Conservation (phyloP, 2,113 vertebrate genomes). For the pig (Sus scrofa) region DNA sequence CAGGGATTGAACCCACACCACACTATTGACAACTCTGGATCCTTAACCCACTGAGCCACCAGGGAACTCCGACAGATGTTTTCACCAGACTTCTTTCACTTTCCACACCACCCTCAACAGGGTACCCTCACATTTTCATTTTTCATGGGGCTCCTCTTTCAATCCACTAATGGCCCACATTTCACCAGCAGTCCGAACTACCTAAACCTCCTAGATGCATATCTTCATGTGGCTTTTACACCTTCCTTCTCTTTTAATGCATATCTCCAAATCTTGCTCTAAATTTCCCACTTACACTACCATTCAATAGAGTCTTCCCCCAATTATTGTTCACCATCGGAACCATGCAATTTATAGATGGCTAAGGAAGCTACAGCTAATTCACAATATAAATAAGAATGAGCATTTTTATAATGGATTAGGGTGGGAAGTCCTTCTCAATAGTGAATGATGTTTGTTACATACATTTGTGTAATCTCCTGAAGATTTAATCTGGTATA, state of each 20-base stretch:
- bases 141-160: background rate
- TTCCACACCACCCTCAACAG: background rate
- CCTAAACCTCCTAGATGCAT: accelerated
- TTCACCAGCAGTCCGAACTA: accelerated
- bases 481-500: background rate
- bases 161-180: accelerated
- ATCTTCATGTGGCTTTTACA: accelerated
- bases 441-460: background rate
- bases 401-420: background rate
- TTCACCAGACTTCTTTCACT: background rate
- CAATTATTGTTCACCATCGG: background rate
- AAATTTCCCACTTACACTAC: accelerated
- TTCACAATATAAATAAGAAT: background rate
- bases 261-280: too few relatives aligned
- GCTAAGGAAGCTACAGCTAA: background rate
- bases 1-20: too few relatives aligned
- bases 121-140: accelerated
- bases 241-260: background rate
- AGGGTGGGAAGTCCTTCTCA: background rate
- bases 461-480: too few relatives aligned
- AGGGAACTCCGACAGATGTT: too few relatives aligned
- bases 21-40: too few relatives aligned
- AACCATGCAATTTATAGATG: background rate
- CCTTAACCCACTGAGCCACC: too few relatives aligned
- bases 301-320: too few relatives aligned